Percentiles rank a stretch among this genome's conserved stretches.
phyloP scores from a whole-genome alignment of 2,888 invertebrate species.

The Colostygia pectinataria region DNA sequence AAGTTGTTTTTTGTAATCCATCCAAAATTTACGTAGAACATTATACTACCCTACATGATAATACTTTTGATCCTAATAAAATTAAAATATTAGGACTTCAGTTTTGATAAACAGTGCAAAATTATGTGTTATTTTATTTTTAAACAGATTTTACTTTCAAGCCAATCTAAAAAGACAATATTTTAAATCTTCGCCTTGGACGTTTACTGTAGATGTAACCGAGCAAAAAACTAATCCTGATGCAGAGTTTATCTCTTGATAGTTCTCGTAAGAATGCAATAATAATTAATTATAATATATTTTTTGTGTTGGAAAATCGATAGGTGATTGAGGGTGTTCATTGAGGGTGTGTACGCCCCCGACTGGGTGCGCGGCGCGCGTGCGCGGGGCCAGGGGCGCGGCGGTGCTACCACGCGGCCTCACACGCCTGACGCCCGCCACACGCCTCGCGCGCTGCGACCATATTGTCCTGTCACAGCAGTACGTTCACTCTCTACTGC shows the following conservation, averaged over 20 bases:
- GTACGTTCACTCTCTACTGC: slow-evolving; percentile 92
- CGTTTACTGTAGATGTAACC: background rate
- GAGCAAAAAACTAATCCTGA: slow-evolving; percentile 31
- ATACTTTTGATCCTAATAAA: no score
- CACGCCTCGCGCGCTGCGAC: slow-evolving; percentile 82
- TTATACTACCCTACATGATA: no score
- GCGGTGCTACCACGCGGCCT: slow-evolving; percentile 68
- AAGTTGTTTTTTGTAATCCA: background rate
- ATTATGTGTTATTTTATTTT: no score
- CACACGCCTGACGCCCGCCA: slow-evolving; percentile 80
- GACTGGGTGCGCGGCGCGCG: slow-evolving; percentile 46
- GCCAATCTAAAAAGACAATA: no score
- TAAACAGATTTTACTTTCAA: background rate
- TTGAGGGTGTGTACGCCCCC: slow-evolving; percentile 59
- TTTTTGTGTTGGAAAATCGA: slow-evolving; percentile 54
- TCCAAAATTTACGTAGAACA: background rate
- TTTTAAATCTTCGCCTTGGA: no score
- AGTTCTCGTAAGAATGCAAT: slow-evolving; percentile 41
- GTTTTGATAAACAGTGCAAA: no score
- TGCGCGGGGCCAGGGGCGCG: slow-evolving; percentile 76
- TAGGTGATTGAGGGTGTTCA: slow-evolving; percentile 76
- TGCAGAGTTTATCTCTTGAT: slow-evolving; percentile 32
- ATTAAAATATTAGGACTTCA: no score
- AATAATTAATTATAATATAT: slow-evolving; percentile 75
- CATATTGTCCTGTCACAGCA: slow-evolving; percentile 99